phyloP scores from a whole-genome alignment of 2,888 invertebrate species.

The Chrysodeixis includens region DNA sequence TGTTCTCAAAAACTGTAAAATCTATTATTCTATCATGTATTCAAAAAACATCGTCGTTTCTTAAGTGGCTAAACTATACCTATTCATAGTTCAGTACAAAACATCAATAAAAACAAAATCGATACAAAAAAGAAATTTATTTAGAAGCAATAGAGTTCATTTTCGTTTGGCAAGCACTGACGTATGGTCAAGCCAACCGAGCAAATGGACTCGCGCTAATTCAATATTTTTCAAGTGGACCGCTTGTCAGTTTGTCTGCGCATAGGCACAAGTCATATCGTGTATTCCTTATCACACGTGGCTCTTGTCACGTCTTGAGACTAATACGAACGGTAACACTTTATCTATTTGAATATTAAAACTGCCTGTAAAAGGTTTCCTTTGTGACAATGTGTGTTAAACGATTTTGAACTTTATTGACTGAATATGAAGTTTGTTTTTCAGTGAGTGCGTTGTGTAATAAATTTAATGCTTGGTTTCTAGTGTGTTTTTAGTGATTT shows the following conservation, averaged over 20 bases:
- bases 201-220: neutral
- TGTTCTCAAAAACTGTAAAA: no score
- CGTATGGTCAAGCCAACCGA: neutral
- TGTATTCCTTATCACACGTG: constrained; percentile 33
- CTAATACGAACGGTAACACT: constrained; percentile 37
- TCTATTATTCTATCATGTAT: no score
- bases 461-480: constrained; percentile 41
- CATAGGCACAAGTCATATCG: constrained; percentile 38
- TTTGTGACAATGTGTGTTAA: constrained; percentile 2
- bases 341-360: constrained; percentile 40
- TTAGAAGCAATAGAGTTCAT: neutral
- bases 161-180: neutral
- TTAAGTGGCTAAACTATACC: neutral
- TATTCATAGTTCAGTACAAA: neutral
- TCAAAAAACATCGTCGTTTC: no score
- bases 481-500: neutral
- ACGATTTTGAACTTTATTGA: constrained; percentile 26
- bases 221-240: constrained; percentile 3
- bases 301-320: constrained; percentile 44
- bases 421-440: constrained; percentile 29
- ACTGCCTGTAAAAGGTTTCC: constrained; percentile 30
- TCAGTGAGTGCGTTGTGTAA: neutral
- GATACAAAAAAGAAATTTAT: neutral
- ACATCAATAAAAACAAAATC: neutral
- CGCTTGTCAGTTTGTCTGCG: constrained; percentile 21